phyloP scores from a whole-genome alignment of 2,797 vertebrate genomes.

The Bradypus variegatus region DNA sequence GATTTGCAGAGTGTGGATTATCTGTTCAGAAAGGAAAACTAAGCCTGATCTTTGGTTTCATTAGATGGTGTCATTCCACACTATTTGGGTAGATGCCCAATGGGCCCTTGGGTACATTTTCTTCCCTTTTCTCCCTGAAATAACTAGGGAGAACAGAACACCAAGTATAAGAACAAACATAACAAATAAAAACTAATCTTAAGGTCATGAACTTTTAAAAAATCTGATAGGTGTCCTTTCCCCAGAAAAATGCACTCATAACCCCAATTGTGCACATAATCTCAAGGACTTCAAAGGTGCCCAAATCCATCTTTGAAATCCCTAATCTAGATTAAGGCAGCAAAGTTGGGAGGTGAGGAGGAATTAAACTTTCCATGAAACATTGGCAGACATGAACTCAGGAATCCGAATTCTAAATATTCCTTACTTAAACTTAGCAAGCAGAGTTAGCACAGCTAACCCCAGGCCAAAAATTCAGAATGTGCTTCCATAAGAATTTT shows the following conservation, averaged over 20 bases:
- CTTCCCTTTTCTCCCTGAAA: not conserved
- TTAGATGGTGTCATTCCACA: not conserved
- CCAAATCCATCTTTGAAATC: not conserved
- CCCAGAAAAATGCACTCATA: not conserved
- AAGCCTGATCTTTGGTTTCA: not conserved
- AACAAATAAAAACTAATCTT: not conserved
- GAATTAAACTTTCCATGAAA: not conserved
- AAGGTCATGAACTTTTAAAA: not conserved
- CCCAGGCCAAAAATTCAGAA: not conserved
- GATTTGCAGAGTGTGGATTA: not conserved
- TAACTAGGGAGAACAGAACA: not conserved
- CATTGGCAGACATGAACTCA: not conserved
- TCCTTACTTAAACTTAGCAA: not conserved
- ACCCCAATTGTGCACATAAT: not conserved
- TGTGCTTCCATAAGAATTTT: not conserved
- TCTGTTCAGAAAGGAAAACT: not conserved
- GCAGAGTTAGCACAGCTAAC: not conserved
- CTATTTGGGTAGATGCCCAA: no score
- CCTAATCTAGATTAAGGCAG: not conserved
- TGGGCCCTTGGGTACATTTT: not conserved
- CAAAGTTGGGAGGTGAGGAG: not conserved
- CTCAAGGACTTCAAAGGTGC: not conserved
- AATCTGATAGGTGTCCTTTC: not conserved
- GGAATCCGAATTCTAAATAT: not conserved
- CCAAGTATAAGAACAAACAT: not conserved